Evolutionary conservation across 2,797 vertebrate genomes (phyloP), one percentile per base, ranked within the genome.

Genomic region (Neostethus bicornis): DNA sequence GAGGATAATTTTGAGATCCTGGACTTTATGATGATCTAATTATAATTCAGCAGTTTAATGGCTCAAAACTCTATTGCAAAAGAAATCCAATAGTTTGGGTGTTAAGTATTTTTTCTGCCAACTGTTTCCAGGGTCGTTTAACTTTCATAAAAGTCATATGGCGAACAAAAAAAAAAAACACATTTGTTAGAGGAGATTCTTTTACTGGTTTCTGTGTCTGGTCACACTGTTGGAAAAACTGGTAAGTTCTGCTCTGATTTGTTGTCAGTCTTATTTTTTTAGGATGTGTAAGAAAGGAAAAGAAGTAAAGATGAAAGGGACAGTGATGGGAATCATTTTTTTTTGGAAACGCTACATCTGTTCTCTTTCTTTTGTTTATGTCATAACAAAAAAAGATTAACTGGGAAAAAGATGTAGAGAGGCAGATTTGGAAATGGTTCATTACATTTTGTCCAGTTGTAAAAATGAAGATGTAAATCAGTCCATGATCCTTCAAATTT

Each of bases 231-330:
- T 10, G 1, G 28, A 62, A 46, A 58, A 25, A 28, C 9, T 34
- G 32, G 34, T 34, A 34, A 13, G 14, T 47, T 12, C 26, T 39
- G 34, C 0, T 38, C 31, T 16, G 2, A 1, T 0, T 1, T 38
- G 38, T 54, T 19, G 6, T 70, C 39, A 70, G 66, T 67, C 38
- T 44, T 44, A 14, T 35, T 20, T 49, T 28, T 56, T 31, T 46
- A 26, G 51, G 38, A n/a, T 57, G 11, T 67, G 56, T 19, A n/a
- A 55, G 80, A 48, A 28, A 24, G 45, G 42, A 19, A 10, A 31
- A n/a, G 50, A 57, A 70, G 67, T 48, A 41, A 55, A 17, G 28
- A 49, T 42, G 35, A 64, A 48, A 42, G n/a, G 34, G 37, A 63
- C 57, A 28, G 49, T 10, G 46, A 55, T 31, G 48, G 51, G 45